Evolutionary conservation across 2,113 vertebrate genomes (phyloP), one percentile per base, ranked within the genome.

Genomic region (Isichthys henryi): DNA sequence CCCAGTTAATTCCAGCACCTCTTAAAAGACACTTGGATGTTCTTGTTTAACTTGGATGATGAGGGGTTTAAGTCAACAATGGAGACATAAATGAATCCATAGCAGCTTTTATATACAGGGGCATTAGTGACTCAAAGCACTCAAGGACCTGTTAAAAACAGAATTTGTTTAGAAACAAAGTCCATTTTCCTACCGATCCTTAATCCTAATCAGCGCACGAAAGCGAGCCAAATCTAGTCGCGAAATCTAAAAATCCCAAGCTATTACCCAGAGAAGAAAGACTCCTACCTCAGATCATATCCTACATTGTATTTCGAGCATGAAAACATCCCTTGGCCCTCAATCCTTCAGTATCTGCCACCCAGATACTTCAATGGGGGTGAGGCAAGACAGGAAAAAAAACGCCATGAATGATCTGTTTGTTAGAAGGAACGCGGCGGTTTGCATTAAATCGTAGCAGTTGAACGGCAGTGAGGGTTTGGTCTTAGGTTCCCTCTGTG

Each of bases 131-230:
- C 74, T 80, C 10, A 80, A 35, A 6, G 35, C 35, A 80, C 74
- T 80, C 35, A 80, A 84, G 43, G 45, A 84, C 39, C 21, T 84
- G 82, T 46, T 84, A 84, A 84, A 84, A 48, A 84, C 46, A 86
- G 27, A 85, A n/a, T 80, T 39, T 80, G 39, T 11, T 45, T 31
- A 58, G 70, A 46, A 89, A 82, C 70, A 89, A 89, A 89, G 74
- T 89, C 70, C 88, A 80, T 23, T 89, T 82, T 70, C 87, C 31
- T 23, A 21, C 17, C 10, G n/a, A 27, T 49, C 48, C 49, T 58
- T 89, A 58, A 89, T 89, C 77, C 31, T 21, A 56, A 56, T 56
- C 31, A 84, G 23, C 35, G 17, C 35, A 46, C 1, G 80, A 84
- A 56, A 15, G 80, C 52, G 5, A 10, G 77, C 50, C 88, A 89